Base-by-base conservation (phyloP, 2,113 vertebrate genomes). In the Agapornis roseicollis region DNA sequence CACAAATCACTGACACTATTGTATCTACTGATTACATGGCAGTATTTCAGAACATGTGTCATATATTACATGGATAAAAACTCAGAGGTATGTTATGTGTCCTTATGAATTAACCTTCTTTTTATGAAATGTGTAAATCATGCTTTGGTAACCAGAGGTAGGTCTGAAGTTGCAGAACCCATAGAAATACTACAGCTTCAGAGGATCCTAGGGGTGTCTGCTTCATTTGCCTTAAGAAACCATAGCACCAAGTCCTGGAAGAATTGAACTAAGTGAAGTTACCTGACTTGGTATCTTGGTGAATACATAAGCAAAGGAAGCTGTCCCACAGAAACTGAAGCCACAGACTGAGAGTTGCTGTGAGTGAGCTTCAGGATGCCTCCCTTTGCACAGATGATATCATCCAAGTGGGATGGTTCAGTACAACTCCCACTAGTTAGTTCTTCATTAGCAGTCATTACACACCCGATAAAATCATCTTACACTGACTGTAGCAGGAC, bases 401-500 rank as follows among this genome's bases (percentile, higher is more conserved):
- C 96, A 97, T 12, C 2, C 4, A 2, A 88, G 60, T 86, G 91
- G 86, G 93, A 89, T 68, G 83, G 37, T 73, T 91, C 76, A 73
- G 44, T 86, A 80, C 94, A 96, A 93, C 91, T 96, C 93, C 91
- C 78, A 76, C 64, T 89, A 80, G 42, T 79, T 96, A 94, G 74
- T 68, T 89, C 87, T 86, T 94, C 92, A 96, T 97, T 95, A 97
- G 66, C 31, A 61, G 41, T 53, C 52, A 86, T 96, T 96, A 93
- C 69, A 81, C 64, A 35, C 35, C 74, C 85, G 82, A 90, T 90
- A 91, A 94, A 95, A 91, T 76, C 88, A 85, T 29, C 79, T 90
- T 35, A 42, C 17, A 33, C 42, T 29, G 55, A 80, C 60, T 41
- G 31, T 5, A 91, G 92, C 94, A 96, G 92, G 92, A 96, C 90